phyloP scores from a whole-genome alignment of 2,888 invertebrate genomes.

The Euplexia lucipara region DNA sequence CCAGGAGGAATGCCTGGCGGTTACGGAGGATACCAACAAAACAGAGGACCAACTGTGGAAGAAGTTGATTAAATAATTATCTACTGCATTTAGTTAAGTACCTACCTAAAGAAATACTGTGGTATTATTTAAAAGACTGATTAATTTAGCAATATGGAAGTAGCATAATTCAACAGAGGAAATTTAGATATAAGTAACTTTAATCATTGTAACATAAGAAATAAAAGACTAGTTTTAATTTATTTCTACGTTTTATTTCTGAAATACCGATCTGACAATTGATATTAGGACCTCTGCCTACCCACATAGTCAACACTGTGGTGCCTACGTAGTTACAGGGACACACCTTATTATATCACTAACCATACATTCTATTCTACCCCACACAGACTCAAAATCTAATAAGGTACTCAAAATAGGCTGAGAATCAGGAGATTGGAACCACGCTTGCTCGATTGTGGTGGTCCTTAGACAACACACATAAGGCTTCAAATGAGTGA shows the following conservation, averaged over 20 bases:
- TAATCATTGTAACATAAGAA: neutral
- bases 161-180: slow-evolving; percentile 26
- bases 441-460: too few species aligned
- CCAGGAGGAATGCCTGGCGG: slow-evolving; percentile 14
- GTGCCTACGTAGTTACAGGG: too few species aligned
- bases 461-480: too few species aligned
- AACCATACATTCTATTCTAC: too few species aligned
- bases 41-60: slow-evolving; percentile 78
- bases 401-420: too few species aligned
- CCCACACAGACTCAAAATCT: too few species aligned
- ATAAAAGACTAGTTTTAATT: neutral
- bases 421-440: too few species aligned
- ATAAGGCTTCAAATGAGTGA: too few species aligned
- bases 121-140: neutral
- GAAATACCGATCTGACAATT: too few species aligned
- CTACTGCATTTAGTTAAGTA: neutral
- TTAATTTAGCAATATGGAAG: neutral
- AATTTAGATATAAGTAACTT: neutral
- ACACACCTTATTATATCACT: too few species aligned
- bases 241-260: neutral
- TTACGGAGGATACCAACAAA: slow-evolving; percentile 54
- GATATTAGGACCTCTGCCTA: too few species aligned
- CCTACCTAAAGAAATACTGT: slow-evolving; percentile 9
- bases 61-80: slow-evolving; percentile 76
- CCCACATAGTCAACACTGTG: too few species aligned